Evolutionary conservation across 1,140 invertebrate genomes (phyloP).

Genomic region (Heliothis virescens): DNA sequence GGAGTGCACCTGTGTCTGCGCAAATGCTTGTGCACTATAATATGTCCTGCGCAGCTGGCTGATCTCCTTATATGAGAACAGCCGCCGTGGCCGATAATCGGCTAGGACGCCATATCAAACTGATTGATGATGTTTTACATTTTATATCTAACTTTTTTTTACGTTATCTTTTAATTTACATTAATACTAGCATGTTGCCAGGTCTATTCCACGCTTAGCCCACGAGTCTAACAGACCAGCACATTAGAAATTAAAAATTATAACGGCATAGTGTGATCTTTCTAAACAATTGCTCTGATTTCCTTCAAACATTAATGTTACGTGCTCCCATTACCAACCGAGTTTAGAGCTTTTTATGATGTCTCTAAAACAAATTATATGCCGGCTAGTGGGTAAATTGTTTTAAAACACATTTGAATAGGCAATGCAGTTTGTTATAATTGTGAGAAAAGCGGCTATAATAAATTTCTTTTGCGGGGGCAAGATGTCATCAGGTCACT

Average conservation of each 20-base stretch:
- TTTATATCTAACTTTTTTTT: too few relatives aligned
- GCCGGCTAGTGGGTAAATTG: neutral
- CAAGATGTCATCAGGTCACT: too few relatives aligned
- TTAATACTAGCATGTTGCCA: constrained; percentile 18
- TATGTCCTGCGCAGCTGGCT: too few relatives aligned
- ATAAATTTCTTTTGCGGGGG: neutral
- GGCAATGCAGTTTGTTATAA: too few relatives aligned
- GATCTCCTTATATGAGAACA: too few relatives aligned
- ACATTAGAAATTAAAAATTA: constrained; percentile 75
- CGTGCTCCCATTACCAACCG: constrained; percentile 69
- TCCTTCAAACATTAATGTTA: constrained; percentile 74
- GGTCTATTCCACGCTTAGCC: constrained; percentile 51
- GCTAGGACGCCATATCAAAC: too few relatives aligned
- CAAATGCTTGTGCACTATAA: too few relatives aligned
- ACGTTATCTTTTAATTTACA: too few relatives aligned
- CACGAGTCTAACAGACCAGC: constrained; percentile 59
- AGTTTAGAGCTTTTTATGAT: constrained; percentile 56
- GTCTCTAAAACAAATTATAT: constrained; percentile 11
- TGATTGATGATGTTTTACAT: too few relatives aligned
- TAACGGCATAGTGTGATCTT: constrained; percentile 69
- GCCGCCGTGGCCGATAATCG: too few relatives aligned
- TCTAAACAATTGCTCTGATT: constrained; percentile 75
- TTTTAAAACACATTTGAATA: neutral
- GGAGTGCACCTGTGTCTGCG: too few relatives aligned
- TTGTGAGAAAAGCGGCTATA: neutral